Conservation (phyloP, 2,888 invertebrate genomes). For the Cistogaster globosa region DNA sequence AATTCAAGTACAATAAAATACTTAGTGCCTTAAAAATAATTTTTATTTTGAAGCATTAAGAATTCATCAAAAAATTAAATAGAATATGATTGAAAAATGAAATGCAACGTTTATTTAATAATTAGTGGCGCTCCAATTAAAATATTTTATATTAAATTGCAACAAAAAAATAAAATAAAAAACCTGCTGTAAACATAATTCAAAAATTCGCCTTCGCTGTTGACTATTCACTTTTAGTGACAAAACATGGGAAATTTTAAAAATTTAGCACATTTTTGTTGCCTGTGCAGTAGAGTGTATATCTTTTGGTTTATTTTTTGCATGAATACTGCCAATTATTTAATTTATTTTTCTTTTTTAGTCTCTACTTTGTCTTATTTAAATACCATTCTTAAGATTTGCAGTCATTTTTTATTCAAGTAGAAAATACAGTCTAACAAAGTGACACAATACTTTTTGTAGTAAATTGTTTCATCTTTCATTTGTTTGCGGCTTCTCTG, state of each 20-base stretch:
- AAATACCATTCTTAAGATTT: conserved; percentile 41
- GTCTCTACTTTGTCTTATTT: conserved; percentile 39
- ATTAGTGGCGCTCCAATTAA: conserved; percentile 65
- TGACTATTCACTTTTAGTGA: conserved; percentile 14
- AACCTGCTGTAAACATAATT: neutral
- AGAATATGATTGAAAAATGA: too few relatives aligned
- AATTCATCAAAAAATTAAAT: conserved; percentile 1
- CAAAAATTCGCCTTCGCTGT: neutral
- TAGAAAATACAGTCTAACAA: conserved; percentile 44
- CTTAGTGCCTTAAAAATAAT: neutral
- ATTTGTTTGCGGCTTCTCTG: conserved; percentile 1
- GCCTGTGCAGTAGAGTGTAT: conserved; percentile 1
- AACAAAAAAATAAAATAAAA: too few relatives aligned
- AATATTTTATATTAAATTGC: neutral
- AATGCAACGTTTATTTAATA: conserved; percentile 49
- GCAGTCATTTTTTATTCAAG: conserved; percentile 30
- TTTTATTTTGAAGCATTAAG: neutral
- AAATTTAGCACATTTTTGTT: conserved; percentile 60
- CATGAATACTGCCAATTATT: conserved; percentile 60
- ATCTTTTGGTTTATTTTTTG: conserved; percentile 20
- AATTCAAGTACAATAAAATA: too few relatives aligned
- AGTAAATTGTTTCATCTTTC: conserved; percentile 23
- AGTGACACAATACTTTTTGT: conserved; percentile 64
- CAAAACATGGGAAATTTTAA: conserved; percentile 18
- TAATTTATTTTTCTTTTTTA: conserved; percentile 36